Percentiles rank a stretch among this genome's conserved stretches.
These are phyloP conservation scores for Mesodorylaimus sp. DNA, from an alignment of 2,888 invertebrate genomes.

Conservation along the genomic window DNA sequence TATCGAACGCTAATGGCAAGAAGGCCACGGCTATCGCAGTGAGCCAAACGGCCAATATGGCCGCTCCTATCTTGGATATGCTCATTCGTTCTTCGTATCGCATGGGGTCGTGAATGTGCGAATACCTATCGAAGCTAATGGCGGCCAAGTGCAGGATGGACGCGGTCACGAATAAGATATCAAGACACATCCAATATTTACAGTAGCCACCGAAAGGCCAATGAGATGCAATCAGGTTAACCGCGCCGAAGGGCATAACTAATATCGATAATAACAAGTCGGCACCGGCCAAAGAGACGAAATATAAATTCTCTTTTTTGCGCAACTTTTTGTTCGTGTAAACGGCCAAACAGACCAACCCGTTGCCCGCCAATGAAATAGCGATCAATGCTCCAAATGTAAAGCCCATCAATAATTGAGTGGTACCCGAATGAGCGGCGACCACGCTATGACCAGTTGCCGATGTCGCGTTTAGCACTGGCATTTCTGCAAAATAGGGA, in stretches of 20 bases:
- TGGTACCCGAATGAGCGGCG: no score
- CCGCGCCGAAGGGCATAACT: conserved; percentile 91
- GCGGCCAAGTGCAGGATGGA: conserved; percentile 83
- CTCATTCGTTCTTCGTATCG: conserved; percentile 53
- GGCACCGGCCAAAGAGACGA: conserved; percentile 87
- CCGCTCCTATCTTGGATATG: conserved; percentile 53
- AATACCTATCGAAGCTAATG: conserved; percentile 84
- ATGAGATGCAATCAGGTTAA: conserved; percentile 85
- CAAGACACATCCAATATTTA: conserved; percentile 95
- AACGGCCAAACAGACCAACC: conserved; percentile 88
- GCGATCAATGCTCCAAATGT: conserved; percentile 64
- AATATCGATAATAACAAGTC: conserved; percentile 88
- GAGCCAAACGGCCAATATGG: conserved; percentile 31
- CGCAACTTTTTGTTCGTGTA: conserved; percentile 79
- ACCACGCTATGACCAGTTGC: no score
- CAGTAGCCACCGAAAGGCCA: conserved; percentile 96
- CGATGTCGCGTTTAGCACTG: no score
- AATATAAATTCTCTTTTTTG: conserved; percentile 49
- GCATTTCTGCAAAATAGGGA: no score
- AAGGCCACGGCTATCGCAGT: conserved; percentile 23
- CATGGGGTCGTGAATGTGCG: conserved; percentile 38
- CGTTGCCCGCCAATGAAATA: conserved; percentile 80
- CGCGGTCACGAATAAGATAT: conserved; percentile 97
- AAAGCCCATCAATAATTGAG: no score
- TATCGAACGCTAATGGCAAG: conserved; percentile 39